A percentile compares a stretch with the other conserved stretches of the same genome.
phyloP scores from a whole-genome alignment of 2,888 invertebrate genomes.

The Neocrepidodera transversa region DNA sequence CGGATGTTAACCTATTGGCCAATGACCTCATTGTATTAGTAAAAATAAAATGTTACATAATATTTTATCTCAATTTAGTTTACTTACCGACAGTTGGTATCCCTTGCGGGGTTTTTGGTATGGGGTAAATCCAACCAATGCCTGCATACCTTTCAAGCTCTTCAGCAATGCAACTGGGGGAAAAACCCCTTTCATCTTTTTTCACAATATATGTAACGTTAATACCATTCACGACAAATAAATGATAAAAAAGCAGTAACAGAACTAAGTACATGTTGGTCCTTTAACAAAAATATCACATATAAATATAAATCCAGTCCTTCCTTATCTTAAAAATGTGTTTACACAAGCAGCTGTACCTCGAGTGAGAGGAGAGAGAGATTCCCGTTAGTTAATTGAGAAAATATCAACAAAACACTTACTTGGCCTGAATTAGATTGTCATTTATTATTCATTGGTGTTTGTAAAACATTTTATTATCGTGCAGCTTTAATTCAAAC shows the following conservation, averaged over 20 bases:
- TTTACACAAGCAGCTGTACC: slow-evolving; percentile 27
- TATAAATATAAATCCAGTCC: slow-evolving; percentile 1
- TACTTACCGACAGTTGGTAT: slow-evolving; percentile 51
- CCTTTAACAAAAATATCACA: slow-evolving; percentile 30
- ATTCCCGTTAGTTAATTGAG: slow-evolving; percentile 11
- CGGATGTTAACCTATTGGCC: slow-evolving; percentile 5
- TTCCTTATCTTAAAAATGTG: slow-evolving; percentile 31
- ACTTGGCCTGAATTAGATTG: slow-evolving; percentile 41
- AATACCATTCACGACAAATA: slow-evolving; percentile 36
- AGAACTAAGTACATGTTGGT: slow-evolving; percentile 41
- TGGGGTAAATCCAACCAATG: slow-evolving; percentile 54
- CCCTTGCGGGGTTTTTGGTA: slow-evolving; percentile 43
- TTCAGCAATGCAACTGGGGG: slow-evolving; percentile 54
- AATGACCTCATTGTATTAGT: slow-evolving; percentile 14
- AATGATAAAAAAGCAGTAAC: slow-evolving; percentile 35
- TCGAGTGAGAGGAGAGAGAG: slow-evolving; percentile 10
- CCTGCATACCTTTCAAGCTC: slow-evolving; percentile 52
- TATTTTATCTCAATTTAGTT: neutral
- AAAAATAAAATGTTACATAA: neutral
- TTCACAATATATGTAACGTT: slow-evolving; percentile 53
- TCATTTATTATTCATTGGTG: slow-evolving; percentile 37
- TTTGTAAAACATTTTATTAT: slow-evolving; percentile 30
- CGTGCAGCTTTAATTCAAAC: slow-evolving; percentile 21
- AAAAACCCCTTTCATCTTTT: slow-evolving; percentile 41
- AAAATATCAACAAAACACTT: slow-evolving; percentile 32